Conservation (phyloP, 2,113 vertebrate species). For the Plecotus auritus region DNA sequence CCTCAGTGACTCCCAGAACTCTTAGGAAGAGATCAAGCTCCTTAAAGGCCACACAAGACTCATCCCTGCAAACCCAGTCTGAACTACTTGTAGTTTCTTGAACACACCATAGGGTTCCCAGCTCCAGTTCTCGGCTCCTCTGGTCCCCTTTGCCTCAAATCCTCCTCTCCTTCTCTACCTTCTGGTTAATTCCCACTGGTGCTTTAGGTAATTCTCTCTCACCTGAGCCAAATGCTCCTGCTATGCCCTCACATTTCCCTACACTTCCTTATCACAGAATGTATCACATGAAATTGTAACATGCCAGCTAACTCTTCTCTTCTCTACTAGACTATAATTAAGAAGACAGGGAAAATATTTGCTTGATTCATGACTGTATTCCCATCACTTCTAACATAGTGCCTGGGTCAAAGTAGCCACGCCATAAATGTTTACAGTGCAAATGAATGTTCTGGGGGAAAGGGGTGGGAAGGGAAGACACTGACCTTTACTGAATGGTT, state of each 20-base stretch:
- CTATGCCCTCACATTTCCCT: not conserved
- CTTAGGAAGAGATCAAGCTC: not conserved
- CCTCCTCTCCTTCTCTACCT: not conserved
- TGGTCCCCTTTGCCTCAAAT: not conserved
- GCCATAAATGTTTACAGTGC: not conserved
- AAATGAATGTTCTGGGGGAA: not conserved
- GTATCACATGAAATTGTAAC: not conserved
- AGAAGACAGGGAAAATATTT: not conserved
- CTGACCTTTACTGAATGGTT: conserved; percentile 98
- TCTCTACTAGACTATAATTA: not conserved
- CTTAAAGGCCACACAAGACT: not conserved
- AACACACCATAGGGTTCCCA: not conserved
- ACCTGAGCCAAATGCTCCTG: not conserved
- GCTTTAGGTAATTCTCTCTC: not conserved
- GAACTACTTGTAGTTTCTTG: not conserved
- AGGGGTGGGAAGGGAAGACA: not conserved
- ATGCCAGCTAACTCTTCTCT: not conserved
- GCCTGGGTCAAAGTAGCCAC: not conserved
- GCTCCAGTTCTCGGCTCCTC: not conserved
- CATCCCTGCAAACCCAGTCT: not conserved
- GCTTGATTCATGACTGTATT: not conserved
- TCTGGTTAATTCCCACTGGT: not conserved
- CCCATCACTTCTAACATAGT: not conserved
- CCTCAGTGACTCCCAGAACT: not conserved
- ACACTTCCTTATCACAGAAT: not conserved